Conservation (phyloP, 2,113 vertebrate species). For the Desmodus rotundus region DNA sequence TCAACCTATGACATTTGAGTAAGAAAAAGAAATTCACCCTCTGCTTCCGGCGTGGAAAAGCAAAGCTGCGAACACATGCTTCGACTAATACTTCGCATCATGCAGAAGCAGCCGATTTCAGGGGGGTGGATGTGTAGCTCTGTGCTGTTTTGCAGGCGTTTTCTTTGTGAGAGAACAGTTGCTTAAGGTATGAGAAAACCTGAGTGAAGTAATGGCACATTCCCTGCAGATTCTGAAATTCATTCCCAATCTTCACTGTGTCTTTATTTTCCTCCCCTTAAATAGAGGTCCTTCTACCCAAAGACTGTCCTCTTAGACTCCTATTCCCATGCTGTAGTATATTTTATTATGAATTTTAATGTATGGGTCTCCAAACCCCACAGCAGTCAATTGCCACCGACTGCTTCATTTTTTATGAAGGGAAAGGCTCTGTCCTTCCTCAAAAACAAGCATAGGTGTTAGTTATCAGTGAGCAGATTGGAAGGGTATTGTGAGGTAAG, state of each 20-base stretch:
- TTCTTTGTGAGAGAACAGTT: neutral
- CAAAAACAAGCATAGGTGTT: neutral
- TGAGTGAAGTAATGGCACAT: neutral
- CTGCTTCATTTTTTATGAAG: neutral
- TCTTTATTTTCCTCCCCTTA: neutral
- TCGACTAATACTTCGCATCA: neutral
- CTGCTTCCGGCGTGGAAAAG: neutral
- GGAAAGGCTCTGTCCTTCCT: neutral
- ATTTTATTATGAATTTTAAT: conserved; percentile 1
- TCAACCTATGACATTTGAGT: neutral
- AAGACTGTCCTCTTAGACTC: neutral
- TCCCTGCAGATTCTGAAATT: neutral
- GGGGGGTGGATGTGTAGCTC: neutral
- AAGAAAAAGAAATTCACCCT: neutral
- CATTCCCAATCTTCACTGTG: neutral
- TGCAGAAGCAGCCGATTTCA: neutral
- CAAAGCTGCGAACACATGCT: neutral
- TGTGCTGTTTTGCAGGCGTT: neutral
- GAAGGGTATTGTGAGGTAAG: neutral
- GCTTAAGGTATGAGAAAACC: neutral
- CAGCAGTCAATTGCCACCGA: neutral
- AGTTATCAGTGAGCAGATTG: neutral
- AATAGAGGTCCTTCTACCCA: neutral
- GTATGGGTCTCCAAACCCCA: rapidly evolving
- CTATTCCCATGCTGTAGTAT: neutral